phyloP scores from a whole-genome alignment of 2,797 vertebrate genomes.

The Takifugu ocellatus region DNA sequence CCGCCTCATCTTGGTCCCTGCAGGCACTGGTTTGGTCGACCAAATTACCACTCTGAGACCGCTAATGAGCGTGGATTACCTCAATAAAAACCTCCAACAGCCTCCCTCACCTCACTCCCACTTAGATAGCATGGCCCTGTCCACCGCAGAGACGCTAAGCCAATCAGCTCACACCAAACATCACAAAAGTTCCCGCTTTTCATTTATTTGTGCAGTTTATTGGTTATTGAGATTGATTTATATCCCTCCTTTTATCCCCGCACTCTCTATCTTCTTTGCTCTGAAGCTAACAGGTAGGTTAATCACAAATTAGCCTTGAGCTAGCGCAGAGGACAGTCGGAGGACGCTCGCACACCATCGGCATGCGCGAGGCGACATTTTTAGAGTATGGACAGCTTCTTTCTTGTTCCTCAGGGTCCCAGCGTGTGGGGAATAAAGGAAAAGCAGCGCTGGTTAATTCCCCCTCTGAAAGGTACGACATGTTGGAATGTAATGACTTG shows the following conservation, averaged over 20 bases:
- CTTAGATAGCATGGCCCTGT: conserved; percentile 15
- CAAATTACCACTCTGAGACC: conserved; percentile 44
- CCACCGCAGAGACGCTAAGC: conserved; percentile 9
- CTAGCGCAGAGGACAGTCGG: conserved; percentile 44
- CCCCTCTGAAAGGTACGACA: conserved; percentile 71
- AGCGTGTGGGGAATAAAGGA: conserved; percentile 61
- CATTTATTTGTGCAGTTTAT: too few relatives aligned
- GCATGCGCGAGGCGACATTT: conserved; percentile 43
- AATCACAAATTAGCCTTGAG: conserved; percentile 44
- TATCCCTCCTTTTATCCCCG: too few relatives aligned
- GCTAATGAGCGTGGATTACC: conserved; percentile 29
- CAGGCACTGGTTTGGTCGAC: conserved; percentile 22
- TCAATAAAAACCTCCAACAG: conserved; percentile 16
- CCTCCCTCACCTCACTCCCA: conserved; percentile 15
- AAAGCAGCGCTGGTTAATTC: conserved; percentile 50
- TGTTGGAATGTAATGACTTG: conserved; percentile 80
- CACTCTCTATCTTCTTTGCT: too few relatives aligned
- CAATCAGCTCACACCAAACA: conserved; percentile 26
- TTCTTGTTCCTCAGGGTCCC: conserved; percentile 35
- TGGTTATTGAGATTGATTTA: too few relatives aligned
- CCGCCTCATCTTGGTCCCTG: conserved; percentile 15
- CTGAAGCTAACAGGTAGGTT: conserved; percentile 5
- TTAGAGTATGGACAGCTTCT: conserved; percentile 45
- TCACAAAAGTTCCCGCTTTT: too few relatives aligned
- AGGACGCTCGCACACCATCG: conserved; percentile 24